Evolutionary conservation across 1,140 invertebrate genomes (phyloP), one percentile per base, ranked within the genome.

Genomic region (Radopholus similis): DNA sequence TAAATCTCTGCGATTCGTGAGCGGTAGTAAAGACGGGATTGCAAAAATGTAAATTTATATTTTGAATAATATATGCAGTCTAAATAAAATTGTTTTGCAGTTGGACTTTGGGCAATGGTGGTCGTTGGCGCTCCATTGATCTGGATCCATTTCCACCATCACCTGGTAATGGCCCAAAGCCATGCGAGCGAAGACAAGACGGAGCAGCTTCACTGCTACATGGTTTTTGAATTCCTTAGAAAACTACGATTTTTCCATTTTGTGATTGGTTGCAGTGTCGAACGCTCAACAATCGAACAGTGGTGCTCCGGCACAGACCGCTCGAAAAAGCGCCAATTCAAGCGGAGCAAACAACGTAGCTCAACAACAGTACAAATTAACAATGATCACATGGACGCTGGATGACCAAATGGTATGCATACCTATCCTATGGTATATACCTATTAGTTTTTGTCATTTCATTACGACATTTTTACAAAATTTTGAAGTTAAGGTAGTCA

Each of bases 21-120:
- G 92, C 42, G 95, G 95, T 13, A 92, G 91, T 72, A 95, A 94
- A 84, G 95, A 98, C 86, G 95, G 95, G 8, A 92, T 90, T 3
- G 94, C 93, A 0, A 88, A 91, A 73, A 88, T 98, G 58, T 98
- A n/a, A n/a, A n/a, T n/a, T n/a, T n/a, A n/a, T n/a, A n/a, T n/a
- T n/a, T n/a, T n/a, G n/a, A n/a, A n/a, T n/a, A n/a, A n/a, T n/a
- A n/a, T n/a, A n/a, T n/a, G n/a, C n/a, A n/a, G n/a, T n/a, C n/a
- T n/a, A n/a, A n/a, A n/a, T n/a, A n/a, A n/a, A n/a, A n/a, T n/a
- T n/a, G n/a, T n/a, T n/a, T n/a, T n/a, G n/a, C n/a, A n/a, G n/a
- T n/a, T n/a, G 95, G 95, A 86, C 88, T 65, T 93, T 91, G 83
- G 88, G 92, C 88, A 92, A 76, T 96, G 94, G 94, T 87, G 89